Evolutionary conservation across 2,797 vertebrate species (phyloP).

Genomic region (Cossypha heuglini): DNA sequence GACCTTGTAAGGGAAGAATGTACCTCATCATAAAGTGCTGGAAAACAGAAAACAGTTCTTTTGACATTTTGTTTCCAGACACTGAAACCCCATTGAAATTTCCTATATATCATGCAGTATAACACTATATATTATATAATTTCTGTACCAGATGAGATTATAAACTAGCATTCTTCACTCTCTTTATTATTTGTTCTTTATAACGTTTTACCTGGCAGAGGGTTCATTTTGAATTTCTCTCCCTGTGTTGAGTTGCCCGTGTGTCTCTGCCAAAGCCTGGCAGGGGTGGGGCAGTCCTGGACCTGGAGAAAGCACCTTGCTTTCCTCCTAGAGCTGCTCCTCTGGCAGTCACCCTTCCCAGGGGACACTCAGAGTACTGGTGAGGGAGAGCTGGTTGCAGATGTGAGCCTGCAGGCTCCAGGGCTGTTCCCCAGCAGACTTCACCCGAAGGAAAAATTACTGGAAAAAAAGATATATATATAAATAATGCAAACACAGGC

Average conservation of each 20-base stretch:
- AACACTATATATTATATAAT: not conserved
- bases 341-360: not conserved
- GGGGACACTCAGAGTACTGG: not conserved
- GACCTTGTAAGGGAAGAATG: not conserved
- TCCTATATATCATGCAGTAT: not conserved
- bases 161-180: not conserved
- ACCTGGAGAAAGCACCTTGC: rapidly evolving
- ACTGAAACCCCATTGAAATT: not conserved
- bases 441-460: not conserved
- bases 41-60: not conserved
- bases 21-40: not conserved
- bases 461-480: not conserved
- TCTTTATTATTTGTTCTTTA: not conserved
- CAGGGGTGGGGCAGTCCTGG: not conserved
- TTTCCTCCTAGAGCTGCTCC: not conserved
- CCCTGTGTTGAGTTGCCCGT: rapidly evolving
- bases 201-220: not conserved
- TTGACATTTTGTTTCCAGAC: not conserved
- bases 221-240: not conserved
- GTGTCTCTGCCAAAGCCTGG: not conserved
- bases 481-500: not conserved
- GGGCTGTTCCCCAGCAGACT: not conserved
- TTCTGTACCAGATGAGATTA: not conserved
- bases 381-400: not conserved
- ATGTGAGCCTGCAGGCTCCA: not conserved